Percentiles rank a stretch among this genome's conserved stretches.
Evolutionary conservation across 2,888 invertebrate genomes (phyloP).

Genomic region (Drosophila quasianomalipes): DNA sequence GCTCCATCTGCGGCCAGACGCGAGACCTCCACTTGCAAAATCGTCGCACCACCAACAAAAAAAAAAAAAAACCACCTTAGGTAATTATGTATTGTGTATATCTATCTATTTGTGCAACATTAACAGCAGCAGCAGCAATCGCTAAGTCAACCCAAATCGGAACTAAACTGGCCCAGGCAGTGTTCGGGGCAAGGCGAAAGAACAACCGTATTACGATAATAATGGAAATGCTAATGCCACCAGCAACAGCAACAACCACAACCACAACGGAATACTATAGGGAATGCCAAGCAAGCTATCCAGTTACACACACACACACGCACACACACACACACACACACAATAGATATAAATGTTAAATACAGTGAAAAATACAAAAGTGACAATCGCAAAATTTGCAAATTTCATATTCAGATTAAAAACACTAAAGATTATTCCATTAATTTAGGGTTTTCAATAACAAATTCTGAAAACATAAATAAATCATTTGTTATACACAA

Average conservation of each 20-base stretch:
- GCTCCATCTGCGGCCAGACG: constrained; percentile 65
- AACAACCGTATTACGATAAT: constrained; percentile 75
- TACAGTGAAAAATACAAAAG: constrained; percentile 11
- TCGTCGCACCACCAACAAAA: neutral
- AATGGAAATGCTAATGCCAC: constrained; percentile 70
- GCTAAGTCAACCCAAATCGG: constrained; percentile 32
- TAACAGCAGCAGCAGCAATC: constrained; percentile 27
- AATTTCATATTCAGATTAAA: neutral
- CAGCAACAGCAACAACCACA: constrained; percentile 18
- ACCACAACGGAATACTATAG: constrained; percentile 15
- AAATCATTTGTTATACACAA: neutral
- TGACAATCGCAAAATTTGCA: neutral
- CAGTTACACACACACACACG: constrained; percentile 37
- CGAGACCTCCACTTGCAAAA: constrained; percentile 16
- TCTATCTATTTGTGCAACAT: constrained; percentile 9
- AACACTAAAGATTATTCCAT: neutral
- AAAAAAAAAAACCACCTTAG: constrained; percentile 28
- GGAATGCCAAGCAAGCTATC: constrained; percentile 48
- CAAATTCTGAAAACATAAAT: neutral
- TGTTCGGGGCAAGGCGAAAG: constrained; percentile 57
- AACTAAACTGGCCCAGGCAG: constrained; percentile 41
- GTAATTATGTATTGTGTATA: constrained; percentile 20
- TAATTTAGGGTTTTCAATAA: neutral
- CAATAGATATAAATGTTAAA: neutral
- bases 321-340: constrained; percentile 1